Percentiles rank a stretch among this genome's conserved stretches.
phyloP scores from a whole-genome alignment of 2,888 invertebrate species.

The Timandra comae region DNA sequence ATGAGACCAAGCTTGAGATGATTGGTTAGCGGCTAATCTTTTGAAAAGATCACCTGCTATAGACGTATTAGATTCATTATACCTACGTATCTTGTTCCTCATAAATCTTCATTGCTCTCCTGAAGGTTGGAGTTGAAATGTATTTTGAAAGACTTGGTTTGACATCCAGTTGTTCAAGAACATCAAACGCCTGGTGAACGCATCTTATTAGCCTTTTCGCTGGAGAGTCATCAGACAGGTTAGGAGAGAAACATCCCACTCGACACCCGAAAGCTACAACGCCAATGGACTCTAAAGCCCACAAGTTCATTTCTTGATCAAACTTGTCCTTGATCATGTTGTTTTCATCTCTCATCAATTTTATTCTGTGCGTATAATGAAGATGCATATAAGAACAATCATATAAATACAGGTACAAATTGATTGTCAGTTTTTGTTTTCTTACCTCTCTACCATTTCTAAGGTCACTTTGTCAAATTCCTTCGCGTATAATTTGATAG shows the following conservation, averaged over 20 bases:
- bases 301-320: constrained; percentile 74
- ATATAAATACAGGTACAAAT: neutral
- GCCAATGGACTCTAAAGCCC: constrained; percentile 78
- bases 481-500: constrained; percentile 80
- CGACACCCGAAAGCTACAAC: constrained; percentile 56
- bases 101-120: constrained; percentile 46
- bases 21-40: neutral
- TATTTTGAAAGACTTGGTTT: constrained; percentile 47
- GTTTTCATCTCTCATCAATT: constrained; percentile 61
- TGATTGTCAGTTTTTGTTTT: too few species aligned
- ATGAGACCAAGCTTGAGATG: neutral
- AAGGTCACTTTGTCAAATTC: constrained; percentile 81
- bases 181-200: constrained; percentile 40
- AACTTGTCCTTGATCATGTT: constrained; percentile 76
- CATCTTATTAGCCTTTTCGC: constrained; percentile 44
- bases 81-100: constrained; percentile 36
- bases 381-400: too few species aligned
- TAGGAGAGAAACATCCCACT: constrained; percentile 47
- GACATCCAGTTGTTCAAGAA: constrained; percentile 41
- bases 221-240: constrained; percentile 46
- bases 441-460: constrained; percentile 79
- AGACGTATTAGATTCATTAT: too few species aligned
- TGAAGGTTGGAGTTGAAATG: constrained; percentile 39
- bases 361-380: too few species aligned
- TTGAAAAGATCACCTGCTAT: too few species aligned